Evolutionary conservation across 2,797 vertebrate genomes (phyloP).

Genomic region (Gambusia yucatana): DNA sequence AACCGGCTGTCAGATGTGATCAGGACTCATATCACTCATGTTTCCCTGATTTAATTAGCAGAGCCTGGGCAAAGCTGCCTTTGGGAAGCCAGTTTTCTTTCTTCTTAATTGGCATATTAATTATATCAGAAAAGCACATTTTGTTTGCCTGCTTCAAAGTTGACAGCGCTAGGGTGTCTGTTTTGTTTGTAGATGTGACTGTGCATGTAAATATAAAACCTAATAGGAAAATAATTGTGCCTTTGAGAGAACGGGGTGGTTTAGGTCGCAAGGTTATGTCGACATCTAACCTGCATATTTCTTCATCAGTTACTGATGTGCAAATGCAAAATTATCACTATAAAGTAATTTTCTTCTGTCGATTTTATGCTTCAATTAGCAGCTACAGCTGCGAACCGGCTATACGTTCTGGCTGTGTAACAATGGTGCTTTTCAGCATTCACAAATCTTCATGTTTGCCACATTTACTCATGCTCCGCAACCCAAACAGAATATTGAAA

Average conservation of each 20-base stretch:
- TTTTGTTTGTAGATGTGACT: constrained; percentile 34
- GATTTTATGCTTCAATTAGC: constrained; percentile 17
- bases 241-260: constrained; percentile 14
- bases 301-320: constrained; percentile 32
- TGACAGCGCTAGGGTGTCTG: constrained; percentile 50
- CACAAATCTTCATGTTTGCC: constrained; percentile 34
- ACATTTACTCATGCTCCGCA: constrained; percentile 53
- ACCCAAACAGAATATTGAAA: constrained; percentile 57
- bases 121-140: constrained; percentile 80
- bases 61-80: constrained; percentile 69
- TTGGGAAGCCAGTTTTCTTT: constrained; percentile 82
- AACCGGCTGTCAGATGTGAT: constrained; percentile 77
- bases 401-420: neutral
- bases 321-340: neutral
- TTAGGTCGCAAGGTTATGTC: constrained; percentile 18
- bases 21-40: constrained; percentile 79
- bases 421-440: constrained; percentile 30
- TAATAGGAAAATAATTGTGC: constrained; percentile 49
- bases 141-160: constrained; percentile 70
- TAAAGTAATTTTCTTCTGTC: constrained; percentile 7
- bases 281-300: constrained; percentile 39
- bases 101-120: constrained; percentile 83
- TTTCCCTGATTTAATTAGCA: constrained; percentile 80
- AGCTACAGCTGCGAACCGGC: constrained; percentile 17
- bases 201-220: constrained; percentile 43